Evolutionary conservation across 2,888 invertebrate species (phyloP).

Genomic region (Chaitophorus viminalis): DNA sequence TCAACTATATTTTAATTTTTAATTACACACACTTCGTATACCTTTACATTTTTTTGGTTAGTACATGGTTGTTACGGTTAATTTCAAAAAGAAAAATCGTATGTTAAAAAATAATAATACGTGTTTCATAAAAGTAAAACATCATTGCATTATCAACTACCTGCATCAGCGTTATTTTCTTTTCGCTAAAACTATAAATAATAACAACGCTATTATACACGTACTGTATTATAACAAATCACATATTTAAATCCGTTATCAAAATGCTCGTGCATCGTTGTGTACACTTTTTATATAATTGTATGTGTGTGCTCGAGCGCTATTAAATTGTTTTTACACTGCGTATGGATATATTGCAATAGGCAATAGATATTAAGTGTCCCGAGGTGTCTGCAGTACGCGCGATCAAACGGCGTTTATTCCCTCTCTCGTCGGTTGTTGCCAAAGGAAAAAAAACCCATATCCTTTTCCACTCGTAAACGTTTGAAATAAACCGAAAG

Average conservation of each 20-base stretch:
- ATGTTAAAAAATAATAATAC: too few species aligned
- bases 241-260: not conserved
- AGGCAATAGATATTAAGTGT: slow-evolving; percentile 12
- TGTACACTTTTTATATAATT: not conserved
- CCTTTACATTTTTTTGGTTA: too few species aligned
- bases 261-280: not conserved
- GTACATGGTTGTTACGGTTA: too few species aligned
- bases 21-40: too few species aligned
- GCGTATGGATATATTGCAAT: not conserved
- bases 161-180: too few species aligned
- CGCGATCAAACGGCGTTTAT: slow-evolving; percentile 53
- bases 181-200: not conserved
- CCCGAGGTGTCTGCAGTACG: not conserved
- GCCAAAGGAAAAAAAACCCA: slow-evolving; percentile 38
- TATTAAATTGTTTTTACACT: not conserved
- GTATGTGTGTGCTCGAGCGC: not conserved
- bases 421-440: slow-evolving; percentile 21
- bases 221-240: not conserved
- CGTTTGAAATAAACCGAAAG: slow-evolving; percentile 62
- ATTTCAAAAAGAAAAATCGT: too few species aligned
- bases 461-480: slow-evolving; percentile 61
- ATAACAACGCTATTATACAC: not conserved
- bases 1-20: too few species aligned
- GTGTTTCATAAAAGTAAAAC: too few species aligned
- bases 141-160: too few species aligned